phyloP scores from a whole-genome alignment of 2,797 vertebrate genomes.

The Corythornis leucogaster region DNA sequence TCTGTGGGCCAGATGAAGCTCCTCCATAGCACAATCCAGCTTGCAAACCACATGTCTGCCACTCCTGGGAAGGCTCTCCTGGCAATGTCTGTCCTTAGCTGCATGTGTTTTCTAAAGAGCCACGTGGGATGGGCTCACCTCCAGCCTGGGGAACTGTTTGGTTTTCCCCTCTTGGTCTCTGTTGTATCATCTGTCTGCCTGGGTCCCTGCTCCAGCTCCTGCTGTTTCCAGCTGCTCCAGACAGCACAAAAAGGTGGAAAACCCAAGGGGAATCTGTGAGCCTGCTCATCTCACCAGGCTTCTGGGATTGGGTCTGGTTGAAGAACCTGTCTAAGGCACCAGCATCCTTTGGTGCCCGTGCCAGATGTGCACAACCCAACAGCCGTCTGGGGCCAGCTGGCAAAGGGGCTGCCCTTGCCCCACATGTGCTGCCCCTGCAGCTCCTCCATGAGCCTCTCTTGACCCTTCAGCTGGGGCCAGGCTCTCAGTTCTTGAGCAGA shows the following conservation, averaged over 20 bases:
- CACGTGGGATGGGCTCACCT: not conserved
- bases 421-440: not conserved
- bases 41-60: not conserved
- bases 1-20: conserved; percentile 10
- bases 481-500: not conserved
- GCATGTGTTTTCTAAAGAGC: not conserved
- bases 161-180: not conserved
- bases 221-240: not conserved
- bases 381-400: not conserved
- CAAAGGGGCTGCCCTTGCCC: not conserved
- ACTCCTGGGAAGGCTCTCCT: not conserved
- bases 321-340: not conserved
- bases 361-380: not conserved
- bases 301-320: not conserved
- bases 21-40: not conserved
- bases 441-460: not conserved
- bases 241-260: not conserved
- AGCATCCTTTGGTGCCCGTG: not conserved
- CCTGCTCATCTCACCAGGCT: not conserved
- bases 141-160: not conserved
- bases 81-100: not conserved
- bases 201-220: not conserved
- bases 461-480: not conserved
- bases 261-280: not conserved
- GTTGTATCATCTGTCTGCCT: not conserved